Evolutionary conservation across 2,888 invertebrate genomes (phyloP), one percentile per base, ranked within the genome.

Genomic region (Dyspetes luteomarginatus): DNA sequence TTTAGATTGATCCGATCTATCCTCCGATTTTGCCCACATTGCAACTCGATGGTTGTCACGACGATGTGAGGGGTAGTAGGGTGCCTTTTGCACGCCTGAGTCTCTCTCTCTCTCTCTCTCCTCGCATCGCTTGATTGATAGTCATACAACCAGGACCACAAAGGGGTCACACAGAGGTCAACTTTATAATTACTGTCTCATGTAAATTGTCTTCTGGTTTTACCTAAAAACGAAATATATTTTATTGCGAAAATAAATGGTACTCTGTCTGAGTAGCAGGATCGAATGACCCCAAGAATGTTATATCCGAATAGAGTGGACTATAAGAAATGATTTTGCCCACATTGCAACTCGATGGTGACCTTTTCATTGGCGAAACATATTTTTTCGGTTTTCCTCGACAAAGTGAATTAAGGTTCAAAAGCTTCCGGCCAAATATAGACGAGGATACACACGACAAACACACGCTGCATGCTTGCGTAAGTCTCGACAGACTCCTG

Each of bases 41-140:
- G n/a, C n/a, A n/a, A n/a, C n/a, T n/a, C n/a, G n/a, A n/a, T n/a
- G n/a, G 7, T 72, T 73, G 78, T 45, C 68, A 62, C 62, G 67
- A 73, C 50, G 58, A 56, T 52, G 56, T 67, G 36, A 26, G 48
- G 74, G 64, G 55, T 62, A n/a, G 52, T 55, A 24, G 43, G 24
- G 15, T 36, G 28, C 15, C 22, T 24, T 26, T 52, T 52, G 50
- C 72, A 69, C 73, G 30, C 72, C 56, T 26, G 28, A 43, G 48
- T 19, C 75, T 67, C 9, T 3, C 7, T 36, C 9, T n/a, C n/a
- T n/a, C n/a, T n/a, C n/a, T n/a, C n/a, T n/a, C n/a, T n/a, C 48
- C 71, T 60, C 71, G 48, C 50, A 50, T 52, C 43, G 56, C 72
- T 81, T 81, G 76, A 81, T 81, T 76, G 68, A 76, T 67, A 72